A percentile compares a stretch with the other conserved stretches of the same genome.
Evolutionary conservation across 2,797 vertebrate species (phyloP).

Genomic region (Hylomyscus alleni): DNA sequence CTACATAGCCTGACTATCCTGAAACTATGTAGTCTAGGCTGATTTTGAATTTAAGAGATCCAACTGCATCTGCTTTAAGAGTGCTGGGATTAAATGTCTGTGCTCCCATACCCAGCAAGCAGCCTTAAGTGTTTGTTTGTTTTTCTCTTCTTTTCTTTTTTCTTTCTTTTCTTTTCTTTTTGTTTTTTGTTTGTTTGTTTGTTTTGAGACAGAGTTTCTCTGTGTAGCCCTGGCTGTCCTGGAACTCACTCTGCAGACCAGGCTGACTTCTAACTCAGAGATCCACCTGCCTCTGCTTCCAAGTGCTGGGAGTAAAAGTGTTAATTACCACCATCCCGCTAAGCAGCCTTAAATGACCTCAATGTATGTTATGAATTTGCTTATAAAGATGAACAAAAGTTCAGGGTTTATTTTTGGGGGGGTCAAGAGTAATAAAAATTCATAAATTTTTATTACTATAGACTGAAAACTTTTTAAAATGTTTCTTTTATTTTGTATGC

Average conservation of each 20-base stretch:
- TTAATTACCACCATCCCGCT: too few relatives aligned
- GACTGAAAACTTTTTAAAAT: too few relatives aligned
- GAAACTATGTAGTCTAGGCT: not conserved
- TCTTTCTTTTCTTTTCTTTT: too few relatives aligned
- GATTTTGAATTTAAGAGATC: not conserved
- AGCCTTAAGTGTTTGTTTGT: too few relatives aligned
- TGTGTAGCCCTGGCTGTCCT: not conserved
- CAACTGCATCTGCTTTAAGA: not conserved
- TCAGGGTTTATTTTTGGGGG: not conserved
- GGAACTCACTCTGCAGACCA: not conserved
- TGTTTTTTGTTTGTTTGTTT: too few relatives aligned
- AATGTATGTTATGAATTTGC: not conserved
- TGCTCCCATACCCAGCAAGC: not conserved
- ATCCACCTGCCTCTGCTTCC: too few relatives aligned
- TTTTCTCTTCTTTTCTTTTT: too few relatives aligned
- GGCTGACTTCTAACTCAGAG: not conserved
- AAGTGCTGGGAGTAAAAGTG: too few relatives aligned
- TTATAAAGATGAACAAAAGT: not conserved
- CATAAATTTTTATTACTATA: not conserved
- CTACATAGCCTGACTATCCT: not conserved
- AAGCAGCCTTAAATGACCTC: not conserved
- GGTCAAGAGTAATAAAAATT: not conserved
- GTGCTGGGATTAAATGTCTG: not conserved
- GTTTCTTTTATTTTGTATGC: too few relatives aligned
- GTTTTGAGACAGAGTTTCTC: not conserved